These are phyloP conservation scores for Leptinotarsa juncta DNA, from an alignment of 2,888 invertebrate species.

Conservation along the genomic window DNA sequence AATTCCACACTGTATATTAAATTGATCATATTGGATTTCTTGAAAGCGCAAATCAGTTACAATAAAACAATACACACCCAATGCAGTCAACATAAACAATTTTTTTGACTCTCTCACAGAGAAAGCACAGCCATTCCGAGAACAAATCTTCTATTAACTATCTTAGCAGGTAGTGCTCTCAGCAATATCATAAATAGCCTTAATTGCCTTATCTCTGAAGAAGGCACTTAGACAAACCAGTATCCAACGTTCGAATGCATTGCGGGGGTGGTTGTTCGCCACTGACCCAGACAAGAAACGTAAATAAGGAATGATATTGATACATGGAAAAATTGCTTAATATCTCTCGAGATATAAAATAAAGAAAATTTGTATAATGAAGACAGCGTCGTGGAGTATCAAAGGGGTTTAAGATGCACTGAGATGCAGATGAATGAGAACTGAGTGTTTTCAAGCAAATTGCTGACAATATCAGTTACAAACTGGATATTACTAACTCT, in stretches of 20 bases:
- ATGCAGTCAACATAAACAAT: background rate
- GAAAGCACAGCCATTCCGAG: slow-evolving; percentile 18
- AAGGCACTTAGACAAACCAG: slow-evolving; percentile 33
- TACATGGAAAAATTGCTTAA: slow-evolving; percentile 3
- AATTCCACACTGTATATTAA: no score
- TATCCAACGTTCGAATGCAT: slow-evolving; percentile 4
- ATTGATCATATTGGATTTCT: no score
- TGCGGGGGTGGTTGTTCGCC: slow-evolving; percentile 14
- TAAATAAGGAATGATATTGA: slow-evolving; percentile 22
- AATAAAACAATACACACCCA: background rate
- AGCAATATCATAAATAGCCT: slow-evolving; percentile 42
- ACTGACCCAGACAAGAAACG: slow-evolving; percentile 10
- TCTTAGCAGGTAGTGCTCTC: slow-evolving; percentile 43
- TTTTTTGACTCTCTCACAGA: slow-evolving; percentile 8
- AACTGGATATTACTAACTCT: no score
- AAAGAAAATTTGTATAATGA: slow-evolving; percentile 3
- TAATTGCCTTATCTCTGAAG: slow-evolving; percentile 41
- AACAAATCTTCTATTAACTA: slow-evolving; percentile 39
- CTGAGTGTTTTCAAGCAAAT: no score
- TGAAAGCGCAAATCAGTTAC: background rate
- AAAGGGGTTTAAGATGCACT: background rate
- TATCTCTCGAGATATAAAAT: slow-evolving; percentile 1
- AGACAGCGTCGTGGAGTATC: background rate
- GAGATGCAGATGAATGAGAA: no score
- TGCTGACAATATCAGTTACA: no score